phyloP scores from a whole-genome alignment of 2,888 invertebrate species.

The Lamproptera curius region DNA sequence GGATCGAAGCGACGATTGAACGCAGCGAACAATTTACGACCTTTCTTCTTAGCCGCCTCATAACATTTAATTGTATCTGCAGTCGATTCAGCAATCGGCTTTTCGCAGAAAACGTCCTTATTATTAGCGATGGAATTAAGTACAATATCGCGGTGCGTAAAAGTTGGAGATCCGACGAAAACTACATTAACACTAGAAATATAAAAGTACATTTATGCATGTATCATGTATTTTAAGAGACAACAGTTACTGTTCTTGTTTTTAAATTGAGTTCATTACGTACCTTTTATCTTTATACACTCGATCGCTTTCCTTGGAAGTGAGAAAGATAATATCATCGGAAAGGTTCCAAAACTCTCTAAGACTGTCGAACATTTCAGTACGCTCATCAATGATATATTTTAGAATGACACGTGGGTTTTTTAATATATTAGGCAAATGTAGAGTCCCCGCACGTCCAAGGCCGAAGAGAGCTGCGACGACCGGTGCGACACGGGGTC shows the following conservation, averaged over 20 bases:
- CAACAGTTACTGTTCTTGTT: no score
- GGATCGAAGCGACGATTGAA: slow-evolving; percentile 85
- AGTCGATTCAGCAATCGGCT: slow-evolving; percentile 80
- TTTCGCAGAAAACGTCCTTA: slow-evolving; percentile 84
- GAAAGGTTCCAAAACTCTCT: slow-evolving; percentile 70
- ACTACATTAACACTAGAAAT: slow-evolving; percentile 65
- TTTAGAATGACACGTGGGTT: slow-evolving; percentile 70
- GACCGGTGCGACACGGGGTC: slow-evolving; percentile 39
- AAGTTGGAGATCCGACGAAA: slow-evolving; percentile 78
- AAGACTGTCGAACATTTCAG: slow-evolving; percentile 57
- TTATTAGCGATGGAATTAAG: slow-evolving; percentile 68
- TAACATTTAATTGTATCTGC: slow-evolving; percentile 77
- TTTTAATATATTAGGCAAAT: slow-evolving; percentile 64
- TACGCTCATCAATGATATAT: slow-evolving; percentile 77
- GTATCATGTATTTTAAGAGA: no score
- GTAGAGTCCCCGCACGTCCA: slow-evolving; percentile 80
- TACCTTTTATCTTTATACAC: slow-evolving; percentile 77
- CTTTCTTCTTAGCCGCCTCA: slow-evolving; percentile 73
- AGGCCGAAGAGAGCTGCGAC: slow-evolving; percentile 77
- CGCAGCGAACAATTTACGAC: slow-evolving; percentile 78
- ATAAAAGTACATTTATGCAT: no score
- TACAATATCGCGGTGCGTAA: slow-evolving; percentile 77
- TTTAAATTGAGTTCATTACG: slow-evolving; percentile 27
- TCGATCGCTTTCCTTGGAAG: slow-evolving; percentile 59
- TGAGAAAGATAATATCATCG: slow-evolving; percentile 61